Evolutionary conservation across 1,140 invertebrate genomes (phyloP), one percentile per base, ranked within the genome.

Genomic region (Drosophila rhopaloa): DNA sequence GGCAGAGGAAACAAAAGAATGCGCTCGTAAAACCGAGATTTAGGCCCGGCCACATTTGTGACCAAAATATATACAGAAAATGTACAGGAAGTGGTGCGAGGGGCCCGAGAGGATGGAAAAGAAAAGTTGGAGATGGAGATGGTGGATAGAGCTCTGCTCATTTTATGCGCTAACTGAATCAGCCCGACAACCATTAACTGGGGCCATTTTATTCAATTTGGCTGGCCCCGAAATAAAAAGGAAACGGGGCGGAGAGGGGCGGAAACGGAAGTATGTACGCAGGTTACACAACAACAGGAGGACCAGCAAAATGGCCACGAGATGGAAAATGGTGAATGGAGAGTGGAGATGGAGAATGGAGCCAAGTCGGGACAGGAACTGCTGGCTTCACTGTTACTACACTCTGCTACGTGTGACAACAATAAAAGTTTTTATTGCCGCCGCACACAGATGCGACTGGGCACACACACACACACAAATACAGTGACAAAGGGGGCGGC

Each of bases 81-180:
- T 35, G 44, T 13, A 75, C 60, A 58, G 55, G 41, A 54, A 63
- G 65, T 65, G 54, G 32, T 27, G 24, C 24, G 24, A 24, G 29
- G 66, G 72, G 73, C 29, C 3, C n/a, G 3, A 16, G n/a, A 35
- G n/a, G 27, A 19, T 10, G 16, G 16, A 4, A 46, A 27, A 24
- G 46, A 29, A 51, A 50, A 51, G 48, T 51, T 51, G 48, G 48
- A 32, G 58, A 51, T 51, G 48, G 48, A 32, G 58, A 51, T 51
- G 48, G 29, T 51, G 60, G 59, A 75, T 75, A 77, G 76, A 78
- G 65, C 76, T 71, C 76, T 79, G 79, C 83, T 88, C 83, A 88
- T 88, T 88, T 88, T 88, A 88, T 88, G 84, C 83, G 83, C 83
- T 88, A 88, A 88, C 84, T 88, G 84, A 88, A 88, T 88, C 85